A percentile compares a stretch with the other conserved stretches of the same genome.
These are phyloP conservation scores for Tribolium freemani DNA, from an alignment of 2,888 invertebrate species.

Conservation along the genomic window DNA sequence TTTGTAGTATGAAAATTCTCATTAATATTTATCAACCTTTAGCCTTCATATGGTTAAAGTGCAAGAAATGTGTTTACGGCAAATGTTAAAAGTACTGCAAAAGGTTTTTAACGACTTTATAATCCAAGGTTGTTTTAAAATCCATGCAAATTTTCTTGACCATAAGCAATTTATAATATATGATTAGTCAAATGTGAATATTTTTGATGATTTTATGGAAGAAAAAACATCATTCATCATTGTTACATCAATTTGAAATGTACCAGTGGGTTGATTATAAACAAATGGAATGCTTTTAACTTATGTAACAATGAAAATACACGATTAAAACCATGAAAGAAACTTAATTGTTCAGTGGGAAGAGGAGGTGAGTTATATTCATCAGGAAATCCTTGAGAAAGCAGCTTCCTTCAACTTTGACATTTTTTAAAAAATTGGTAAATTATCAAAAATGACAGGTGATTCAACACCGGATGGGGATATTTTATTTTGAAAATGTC, in stretches of 20 bases:
- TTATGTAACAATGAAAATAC: background rate
- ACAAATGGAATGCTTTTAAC: background rate
- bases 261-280: background rate
- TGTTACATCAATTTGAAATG: background rate
- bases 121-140: background rate
- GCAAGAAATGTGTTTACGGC: background rate
- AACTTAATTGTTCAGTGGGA: background rate
- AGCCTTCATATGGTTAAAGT: background rate
- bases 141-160: background rate
- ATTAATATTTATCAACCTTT: background rate
- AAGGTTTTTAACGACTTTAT: background rate
- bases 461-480: too few relatives aligned
- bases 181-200: background rate
- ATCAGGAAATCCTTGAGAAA: background rate
- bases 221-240: background rate
- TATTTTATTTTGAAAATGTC: too few relatives aligned
- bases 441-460: background rate
- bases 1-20: background rate
- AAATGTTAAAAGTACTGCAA: background rate
- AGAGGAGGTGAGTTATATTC: background rate
- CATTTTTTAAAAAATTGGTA: slow-evolving; percentile 5
- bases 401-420: slow-evolving; percentile 21
- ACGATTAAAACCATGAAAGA: background rate
- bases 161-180: background rate
- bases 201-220: background rate